Percentiles rank a stretch among this genome's conserved stretches.
phyloP scores from a whole-genome alignment of 1,140 invertebrate genomes.

The Hylaeus anthracinus region DNA sequence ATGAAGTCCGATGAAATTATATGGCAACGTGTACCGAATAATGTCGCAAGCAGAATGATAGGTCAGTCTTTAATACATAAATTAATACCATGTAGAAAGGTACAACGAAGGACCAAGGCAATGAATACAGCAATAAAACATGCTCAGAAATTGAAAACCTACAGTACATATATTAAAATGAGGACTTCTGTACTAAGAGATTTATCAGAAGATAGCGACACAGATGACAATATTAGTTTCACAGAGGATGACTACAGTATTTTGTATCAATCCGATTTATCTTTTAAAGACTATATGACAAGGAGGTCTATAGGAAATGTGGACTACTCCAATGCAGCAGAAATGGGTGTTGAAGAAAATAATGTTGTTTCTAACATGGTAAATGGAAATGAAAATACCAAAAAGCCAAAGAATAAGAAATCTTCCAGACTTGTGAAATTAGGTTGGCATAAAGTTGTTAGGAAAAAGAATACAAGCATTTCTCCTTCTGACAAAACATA shows the following conservation, averaged over 20 bases:
- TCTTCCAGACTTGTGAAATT: not conserved
- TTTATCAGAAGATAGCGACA: constrained; percentile 15
- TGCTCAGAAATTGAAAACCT: not conserved
- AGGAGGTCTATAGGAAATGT: too few species aligned
- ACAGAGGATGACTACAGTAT: constrained; percentile 11
- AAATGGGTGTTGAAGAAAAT: not conserved
- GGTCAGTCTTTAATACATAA: constrained; percentile 22
- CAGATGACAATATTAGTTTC: not conserved
- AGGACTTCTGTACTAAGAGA: constrained; percentile 23
- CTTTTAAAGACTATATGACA: not conserved
- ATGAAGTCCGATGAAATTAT: constrained; percentile 2
- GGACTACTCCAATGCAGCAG: not conserved
- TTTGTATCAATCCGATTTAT: not conserved
- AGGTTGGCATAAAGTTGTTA: constrained; percentile 8
- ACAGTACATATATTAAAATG: constrained; percentile 19
- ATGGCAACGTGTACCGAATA: constrained; percentile 24
- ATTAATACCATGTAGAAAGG: constrained; percentile 4
- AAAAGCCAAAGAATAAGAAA: not conserved
- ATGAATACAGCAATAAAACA: constrained; percentile 11
- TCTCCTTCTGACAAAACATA: not conserved
- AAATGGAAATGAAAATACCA: not conserved
- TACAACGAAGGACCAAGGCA: constrained; percentile 10
- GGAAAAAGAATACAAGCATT: not conserved
- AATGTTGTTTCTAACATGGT: not conserved
- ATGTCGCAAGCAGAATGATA: constrained; percentile 22